phyloP scores from a whole-genome alignment of 2,888 invertebrate genomes.

The Altica lythri region DNA sequence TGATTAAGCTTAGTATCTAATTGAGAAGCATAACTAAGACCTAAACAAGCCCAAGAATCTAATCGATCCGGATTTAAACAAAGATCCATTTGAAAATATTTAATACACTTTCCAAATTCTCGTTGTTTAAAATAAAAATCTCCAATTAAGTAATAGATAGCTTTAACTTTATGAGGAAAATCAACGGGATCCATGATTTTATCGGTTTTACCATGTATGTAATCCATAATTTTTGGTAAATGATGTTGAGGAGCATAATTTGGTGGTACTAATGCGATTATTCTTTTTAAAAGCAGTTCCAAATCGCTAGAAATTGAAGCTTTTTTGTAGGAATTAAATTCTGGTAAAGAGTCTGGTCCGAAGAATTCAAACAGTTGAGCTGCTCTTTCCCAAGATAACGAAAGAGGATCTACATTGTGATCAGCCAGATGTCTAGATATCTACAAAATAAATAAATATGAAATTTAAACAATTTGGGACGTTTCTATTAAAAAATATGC shows the following conservation, averaged over 20 bases:
- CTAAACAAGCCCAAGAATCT: slow-evolving; percentile 93
- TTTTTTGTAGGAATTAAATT: slow-evolving; percentile 76
- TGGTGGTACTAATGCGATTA: slow-evolving; percentile 70
- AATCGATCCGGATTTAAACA: slow-evolving; percentile 78
- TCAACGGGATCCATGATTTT: slow-evolving; percentile 48
- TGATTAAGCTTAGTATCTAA: slow-evolving; percentile 82
- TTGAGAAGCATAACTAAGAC: slow-evolving; percentile 76
- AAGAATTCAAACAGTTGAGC: slow-evolving; percentile 81
- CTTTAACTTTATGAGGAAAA: slow-evolving; percentile 59
- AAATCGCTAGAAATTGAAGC: slow-evolving; percentile 83
- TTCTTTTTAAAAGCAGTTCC: slow-evolving; percentile 73
- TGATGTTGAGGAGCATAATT: slow-evolving; percentile 70
- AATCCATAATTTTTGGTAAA: slow-evolving; percentile 56
- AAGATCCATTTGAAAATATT: slow-evolving; percentile 83
- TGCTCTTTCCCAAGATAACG: slow-evolving; percentile 74
- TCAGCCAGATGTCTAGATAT: slow-evolving; percentile 69
- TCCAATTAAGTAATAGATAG: slow-evolving; percentile 87
- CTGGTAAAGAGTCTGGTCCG: slow-evolving; percentile 77
- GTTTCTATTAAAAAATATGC: too few relatives aligned
- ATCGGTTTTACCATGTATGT: slow-evolving; percentile 40
- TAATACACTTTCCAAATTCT: slow-evolving; percentile 71
- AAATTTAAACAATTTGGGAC: not conserved
- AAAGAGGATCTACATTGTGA: slow-evolving; percentile 73
- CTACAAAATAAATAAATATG: slow-evolving; percentile 44
- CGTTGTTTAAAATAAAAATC: slow-evolving; percentile 92